Base-by-base conservation (phyloP, 1,140 invertebrate genomes). In the Wasmannia auropunctata region DNA sequence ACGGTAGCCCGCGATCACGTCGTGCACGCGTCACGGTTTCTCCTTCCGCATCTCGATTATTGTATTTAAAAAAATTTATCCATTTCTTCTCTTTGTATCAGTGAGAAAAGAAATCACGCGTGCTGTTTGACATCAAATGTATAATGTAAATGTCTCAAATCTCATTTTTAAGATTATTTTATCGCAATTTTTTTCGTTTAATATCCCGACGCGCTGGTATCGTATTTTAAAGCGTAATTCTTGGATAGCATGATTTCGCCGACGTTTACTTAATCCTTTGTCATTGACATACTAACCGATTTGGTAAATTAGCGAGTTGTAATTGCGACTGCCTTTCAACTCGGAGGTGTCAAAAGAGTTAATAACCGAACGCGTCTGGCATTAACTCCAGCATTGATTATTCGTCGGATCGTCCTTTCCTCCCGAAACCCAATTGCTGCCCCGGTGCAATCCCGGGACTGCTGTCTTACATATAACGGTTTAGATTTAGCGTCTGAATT, bases 1-100 rank as follows among this genome's bases (percentile, higher is more conserved):
- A 70, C 79, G 51, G 79, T 83, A 83, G 51, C 37, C n/a, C n/a
- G n/a, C 62, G 31, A 67, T 51, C n/a, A 4, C 16, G 22, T 49
- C 19, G 16, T 25, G 8, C 16, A 34, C 43, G 31, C 10, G 43
- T 54, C 49, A 16, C 34, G 28, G n/a, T n/a, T n/a, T 60, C 60
- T 63, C 25, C 46, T 77, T 77, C 34, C 4, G 4, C 34, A 16
- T 76, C 25, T 76, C 25, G 16, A 10, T 63, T 34, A 31, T 46
- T 60, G 19, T 34, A 46, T 46, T 3, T 37, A 56, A 22, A 67
- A 69, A 67, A 40, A 19, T n/a, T 40, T 2, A 10, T 19, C 10
- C 6, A 22, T 22, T n/a, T 31, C 22, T 56, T 28, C 16, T 80
- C 19, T n/a, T 60, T n/a, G n/a, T 3, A 43, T 31, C 6, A n/a